Percentiles rank a stretch among this genome's conserved stretches.
phyloP scores from a whole-genome alignment of 2,888 invertebrate species.

The Pterostichus madidus region DNA sequence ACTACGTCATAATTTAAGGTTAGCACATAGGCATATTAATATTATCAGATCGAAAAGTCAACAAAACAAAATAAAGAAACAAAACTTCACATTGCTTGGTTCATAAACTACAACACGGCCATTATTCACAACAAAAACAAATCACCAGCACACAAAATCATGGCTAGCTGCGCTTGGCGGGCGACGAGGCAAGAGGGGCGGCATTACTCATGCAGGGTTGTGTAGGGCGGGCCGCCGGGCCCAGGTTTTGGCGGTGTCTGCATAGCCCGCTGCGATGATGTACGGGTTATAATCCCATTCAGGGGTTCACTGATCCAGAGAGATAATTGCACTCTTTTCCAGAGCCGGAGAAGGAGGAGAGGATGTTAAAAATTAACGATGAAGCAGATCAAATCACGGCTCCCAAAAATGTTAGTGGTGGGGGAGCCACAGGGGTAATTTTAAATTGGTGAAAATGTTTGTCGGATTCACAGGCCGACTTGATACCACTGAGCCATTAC shows the following conservation, averaged over 20 bases:
- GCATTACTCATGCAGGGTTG: conserved; percentile 7
- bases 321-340: conserved; percentile 13
- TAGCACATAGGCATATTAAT: conserved; percentile 2
- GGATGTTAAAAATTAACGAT: not conserved
- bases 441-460: no score
- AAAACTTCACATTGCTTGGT: not conserved
- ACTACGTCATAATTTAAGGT: not conserved
- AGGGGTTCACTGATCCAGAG: conserved; percentile 12
- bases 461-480: no score
- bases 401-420: no score
- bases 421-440: no score
- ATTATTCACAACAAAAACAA: conserved; percentile 16
- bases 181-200: no score
- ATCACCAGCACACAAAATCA: not conserved
- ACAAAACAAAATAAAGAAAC: not conserved
- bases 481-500: no score
- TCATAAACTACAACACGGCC: not conserved
- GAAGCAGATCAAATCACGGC: no score
- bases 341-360: not conserved
- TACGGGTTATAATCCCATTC: not conserved
- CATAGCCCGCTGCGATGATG: not conserved
- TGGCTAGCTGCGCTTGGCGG: not conserved
- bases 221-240: not conserved
- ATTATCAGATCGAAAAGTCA: not conserved
- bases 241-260: not conserved